These are phyloP conservation scores for Stegodyphus mimosarum DNA, from an alignment of 1,140 invertebrate species.

Conservation along the genomic window DNA sequence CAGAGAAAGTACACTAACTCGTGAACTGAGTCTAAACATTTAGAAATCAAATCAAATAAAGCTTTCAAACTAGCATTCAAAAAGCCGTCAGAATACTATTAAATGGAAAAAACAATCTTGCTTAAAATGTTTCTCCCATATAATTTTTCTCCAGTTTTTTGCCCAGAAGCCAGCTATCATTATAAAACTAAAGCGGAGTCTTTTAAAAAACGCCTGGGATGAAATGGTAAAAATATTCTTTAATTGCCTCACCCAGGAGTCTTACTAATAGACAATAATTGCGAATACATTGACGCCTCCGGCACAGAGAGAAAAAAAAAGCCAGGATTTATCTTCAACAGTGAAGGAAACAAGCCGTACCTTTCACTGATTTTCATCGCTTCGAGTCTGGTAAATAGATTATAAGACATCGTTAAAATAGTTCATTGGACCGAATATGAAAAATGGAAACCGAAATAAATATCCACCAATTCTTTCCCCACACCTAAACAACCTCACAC, in stretches of 20 bases:
- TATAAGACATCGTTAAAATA: constrained; percentile 59
- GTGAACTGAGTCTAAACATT: too few relatives aligned
- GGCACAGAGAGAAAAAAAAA: neutral
- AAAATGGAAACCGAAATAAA: constrained; percentile 53
- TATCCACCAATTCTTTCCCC: constrained; percentile 48
- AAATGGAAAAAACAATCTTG: too few relatives aligned
- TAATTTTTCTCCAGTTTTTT: too few relatives aligned
- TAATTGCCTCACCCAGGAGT: neutral
- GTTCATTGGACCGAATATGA: constrained; percentile 41
- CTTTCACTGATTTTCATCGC: neutral
- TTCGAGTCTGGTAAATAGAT: constrained; percentile 9
- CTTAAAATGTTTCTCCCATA: too few relatives aligned
- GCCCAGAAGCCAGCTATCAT: too few relatives aligned
- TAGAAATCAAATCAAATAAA: too few relatives aligned
- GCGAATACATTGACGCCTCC: constrained; percentile 47
- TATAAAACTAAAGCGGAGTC: too few relatives aligned
- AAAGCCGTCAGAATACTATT: too few relatives aligned
- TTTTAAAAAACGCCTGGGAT: too few relatives aligned
- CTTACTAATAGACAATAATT: constrained; percentile 30
- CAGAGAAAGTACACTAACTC: too few relatives aligned
- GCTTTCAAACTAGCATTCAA: too few relatives aligned
- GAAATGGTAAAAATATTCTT: too few relatives aligned
- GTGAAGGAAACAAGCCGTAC: neutral
- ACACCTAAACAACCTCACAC: constrained; percentile 28
- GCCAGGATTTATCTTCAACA: neutral